phyloP scores from a whole-genome alignment of 37 sponge, comb jelly and placozoan species.

The Aphrocallistes beatrix region DNA sequence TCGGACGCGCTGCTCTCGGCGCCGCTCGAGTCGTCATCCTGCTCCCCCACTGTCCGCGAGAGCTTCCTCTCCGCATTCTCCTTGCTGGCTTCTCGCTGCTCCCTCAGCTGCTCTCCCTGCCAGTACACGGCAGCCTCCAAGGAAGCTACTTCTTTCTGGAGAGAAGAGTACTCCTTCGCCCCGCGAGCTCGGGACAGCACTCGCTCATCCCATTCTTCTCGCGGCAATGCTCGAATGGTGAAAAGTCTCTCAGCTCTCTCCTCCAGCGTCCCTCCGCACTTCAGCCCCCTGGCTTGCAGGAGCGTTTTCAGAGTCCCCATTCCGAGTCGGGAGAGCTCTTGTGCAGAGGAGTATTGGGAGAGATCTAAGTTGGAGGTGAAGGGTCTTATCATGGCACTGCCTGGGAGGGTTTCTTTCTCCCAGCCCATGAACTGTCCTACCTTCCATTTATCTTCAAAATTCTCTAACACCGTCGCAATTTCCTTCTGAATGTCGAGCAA shows the following conservation, averaged over 20 bases:
- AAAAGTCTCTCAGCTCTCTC: constrained; percentile 82
- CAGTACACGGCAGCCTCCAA: constrained; percentile 78
- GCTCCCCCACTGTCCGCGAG: constrained; percentile 92
- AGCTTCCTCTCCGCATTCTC: constrained; percentile 89
- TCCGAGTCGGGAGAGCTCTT: constrained; percentile 86
- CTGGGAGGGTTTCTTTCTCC: constrained; percentile 70
- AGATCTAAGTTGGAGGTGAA: constrained; percentile 82
- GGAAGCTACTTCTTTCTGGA: constrained; percentile 57
- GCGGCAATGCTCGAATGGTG: constrained; percentile 48
- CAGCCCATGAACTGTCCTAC: constrained; percentile 84
- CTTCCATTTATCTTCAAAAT: constrained; percentile 71
- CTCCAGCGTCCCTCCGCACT: constrained; percentile 97
- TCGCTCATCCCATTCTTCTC: background rate
- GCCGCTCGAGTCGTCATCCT: constrained; percentile 49
- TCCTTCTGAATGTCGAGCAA: background rate
- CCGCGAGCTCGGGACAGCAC: background rate
- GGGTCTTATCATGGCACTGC: constrained; percentile 84
- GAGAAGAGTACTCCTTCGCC: constrained; percentile 32
- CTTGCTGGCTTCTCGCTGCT: constrained; percentile 74
- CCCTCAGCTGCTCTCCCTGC: constrained; percentile 70
- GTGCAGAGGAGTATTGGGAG: constrained; percentile 74
- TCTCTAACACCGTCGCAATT: background rate
- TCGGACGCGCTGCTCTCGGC: constrained; percentile 46
- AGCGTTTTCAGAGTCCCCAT: constrained; percentile 90
- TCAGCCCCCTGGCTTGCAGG: constrained; percentile 77